phyloP scores from a whole-genome alignment of 2,113 vertebrate species.

The Rhodinocichla rosea region DNA sequence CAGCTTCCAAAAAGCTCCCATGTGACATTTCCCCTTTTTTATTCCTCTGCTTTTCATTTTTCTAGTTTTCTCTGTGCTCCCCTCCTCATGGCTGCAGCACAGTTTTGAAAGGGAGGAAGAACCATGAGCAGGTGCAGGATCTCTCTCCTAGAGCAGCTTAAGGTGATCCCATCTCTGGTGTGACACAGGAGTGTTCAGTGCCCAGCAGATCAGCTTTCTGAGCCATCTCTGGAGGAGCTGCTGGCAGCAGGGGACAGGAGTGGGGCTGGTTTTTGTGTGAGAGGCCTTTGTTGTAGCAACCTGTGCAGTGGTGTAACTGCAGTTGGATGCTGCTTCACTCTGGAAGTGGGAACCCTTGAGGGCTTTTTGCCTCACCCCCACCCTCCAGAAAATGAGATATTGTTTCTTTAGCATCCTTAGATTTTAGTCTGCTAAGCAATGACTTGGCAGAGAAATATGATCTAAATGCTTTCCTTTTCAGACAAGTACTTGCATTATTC shows the following conservation, averaged over 20 bases:
- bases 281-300: background rate
- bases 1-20: background rate
- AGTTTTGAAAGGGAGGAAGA: background rate
- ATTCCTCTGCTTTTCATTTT: background rate
- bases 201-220: background rate
- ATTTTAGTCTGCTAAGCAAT: background rate
- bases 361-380: background rate
- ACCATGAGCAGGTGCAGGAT: background rate
- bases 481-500: background rate
- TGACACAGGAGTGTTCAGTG: background rate
- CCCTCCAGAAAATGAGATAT: background rate
- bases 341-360: background rate
- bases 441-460: background rate
- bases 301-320: too few relatives aligned
- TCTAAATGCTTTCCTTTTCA: background rate
- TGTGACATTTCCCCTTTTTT: background rate
- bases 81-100: background rate
- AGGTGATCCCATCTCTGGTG: background rate
- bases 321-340: background rate
- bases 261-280: rapidly evolving
- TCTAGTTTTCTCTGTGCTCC: background rate
- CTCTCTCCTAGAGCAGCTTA: background rate
- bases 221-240: background rate
- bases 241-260: rapidly evolving
- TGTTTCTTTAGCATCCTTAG: background rate